phyloP scores from a whole-genome alignment of 2,888 invertebrate species.

The Teleiodes luculella region DNA sequence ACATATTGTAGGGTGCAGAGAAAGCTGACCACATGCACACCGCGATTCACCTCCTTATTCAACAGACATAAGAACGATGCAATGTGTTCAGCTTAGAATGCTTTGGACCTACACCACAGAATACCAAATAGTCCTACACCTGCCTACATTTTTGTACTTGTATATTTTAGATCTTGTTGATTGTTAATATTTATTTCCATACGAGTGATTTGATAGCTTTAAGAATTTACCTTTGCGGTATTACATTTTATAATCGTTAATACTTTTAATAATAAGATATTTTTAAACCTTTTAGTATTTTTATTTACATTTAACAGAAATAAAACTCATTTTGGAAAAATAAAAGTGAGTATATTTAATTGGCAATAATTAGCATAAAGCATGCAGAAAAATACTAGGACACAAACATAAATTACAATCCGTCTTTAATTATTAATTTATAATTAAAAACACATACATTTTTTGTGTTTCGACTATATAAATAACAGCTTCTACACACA shows the following conservation, averaged over 20 bases:
- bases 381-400: conserved; percentile 28
- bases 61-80: no score
- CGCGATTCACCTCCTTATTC: no score
- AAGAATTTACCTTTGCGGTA: conserved; percentile 52
- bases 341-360: background rate
- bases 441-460: no score
- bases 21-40: no score
- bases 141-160: background rate
- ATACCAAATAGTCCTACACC: no score
- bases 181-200: conserved; percentile 9
- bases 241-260: conserved; percentile 11
- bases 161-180: background rate
- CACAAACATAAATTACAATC: no score
- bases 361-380: background rate
- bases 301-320: background rate
- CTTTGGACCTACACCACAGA: no score
- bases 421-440: no score
- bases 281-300: background rate
- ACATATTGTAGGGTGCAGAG: no score
- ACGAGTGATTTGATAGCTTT: conserved; percentile 41
- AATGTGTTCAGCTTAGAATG: no score
- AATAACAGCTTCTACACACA: no score
- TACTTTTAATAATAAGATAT: conserved; percentile 11
- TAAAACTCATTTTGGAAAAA: background rate
- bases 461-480: no score